Percentiles rank a stretch among this genome's conserved stretches.
phyloP scores from a whole-genome alignment of 2,797 vertebrate genomes.

The Distichodus sexfasciatus region DNA sequence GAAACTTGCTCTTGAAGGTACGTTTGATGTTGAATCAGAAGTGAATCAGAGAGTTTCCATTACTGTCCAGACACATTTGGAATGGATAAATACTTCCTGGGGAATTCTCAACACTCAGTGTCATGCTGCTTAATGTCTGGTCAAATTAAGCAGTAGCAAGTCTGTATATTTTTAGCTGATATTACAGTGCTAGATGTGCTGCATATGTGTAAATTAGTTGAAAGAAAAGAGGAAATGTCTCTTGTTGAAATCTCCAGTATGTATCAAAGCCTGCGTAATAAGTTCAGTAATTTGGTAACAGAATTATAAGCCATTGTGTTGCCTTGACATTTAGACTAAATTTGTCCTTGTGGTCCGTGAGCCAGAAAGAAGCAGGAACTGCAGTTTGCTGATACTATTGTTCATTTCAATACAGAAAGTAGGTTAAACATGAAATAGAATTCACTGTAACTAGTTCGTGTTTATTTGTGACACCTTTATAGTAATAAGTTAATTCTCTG shows the following conservation, averaged over 20 bases:
- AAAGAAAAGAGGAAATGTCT: background rate
- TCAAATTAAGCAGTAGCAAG: background rate
- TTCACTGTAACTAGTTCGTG: too few species aligned
- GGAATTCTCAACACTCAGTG: slow-evolving; percentile 4
- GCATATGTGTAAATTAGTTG: background rate
- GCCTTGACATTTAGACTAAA: background rate
- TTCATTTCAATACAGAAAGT: too few species aligned
- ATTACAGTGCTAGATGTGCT: background rate
- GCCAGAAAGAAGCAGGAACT: background rate
- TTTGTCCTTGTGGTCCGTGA: background rate
- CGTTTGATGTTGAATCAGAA: background rate
- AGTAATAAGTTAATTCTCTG: too few species aligned
- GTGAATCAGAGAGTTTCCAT: background rate
- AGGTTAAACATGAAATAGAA: too few species aligned
- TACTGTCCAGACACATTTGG: background rate
- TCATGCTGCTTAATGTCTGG: slow-evolving; percentile 2
- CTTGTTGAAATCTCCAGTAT: background rate
- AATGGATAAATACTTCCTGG: background rate
- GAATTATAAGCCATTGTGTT: background rate
- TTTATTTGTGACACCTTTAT: too few species aligned
- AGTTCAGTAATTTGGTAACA: background rate
- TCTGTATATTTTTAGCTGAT: background rate
- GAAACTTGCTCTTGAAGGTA: background rate
- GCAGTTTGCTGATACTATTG: too few species aligned
- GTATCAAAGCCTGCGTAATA: background rate